Base-by-base conservation (phyloP, 2,888 invertebrate species). In the Scaptodrosophila latifasciaeformis region DNA sequence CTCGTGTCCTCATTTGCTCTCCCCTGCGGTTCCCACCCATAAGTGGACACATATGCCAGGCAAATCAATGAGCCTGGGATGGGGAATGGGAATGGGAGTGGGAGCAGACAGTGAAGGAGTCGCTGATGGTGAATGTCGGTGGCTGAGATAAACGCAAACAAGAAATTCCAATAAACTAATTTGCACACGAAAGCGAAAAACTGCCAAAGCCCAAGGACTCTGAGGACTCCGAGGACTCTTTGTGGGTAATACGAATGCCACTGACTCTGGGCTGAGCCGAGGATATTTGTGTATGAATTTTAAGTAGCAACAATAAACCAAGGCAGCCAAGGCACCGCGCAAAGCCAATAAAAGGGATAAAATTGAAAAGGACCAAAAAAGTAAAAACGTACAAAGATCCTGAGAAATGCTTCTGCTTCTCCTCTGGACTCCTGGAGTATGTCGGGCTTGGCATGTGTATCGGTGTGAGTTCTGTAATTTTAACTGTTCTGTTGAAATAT, bases 91-190 rank as follows among this genome's bases (percentile, higher is more conserved):
- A 6, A 4, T 6, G 6, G 1, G 19, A 13, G 34, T 7, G n/a
- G 3, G 9, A 6, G 13, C 17, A n/a, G n/a, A n/a, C n/a, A n/a
- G n/a, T 2, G 13, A 15, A 13, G 27, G 0, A 31, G 13, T n/a
- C 2, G 12, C 27, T 13, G 42, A 42, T n/a, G 13, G 45, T 24
- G 9, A 24, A 34, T n/a, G n/a, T n/a, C 30, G 15, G 27, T 24
- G 17, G 31, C 4, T 10, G 27, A 15, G 61, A 62, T 55, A 74
- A 66, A 64, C 62, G 57, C 70, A 66, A 75, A 67, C 70, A 72
- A 75, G 64, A 70, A 82, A 81, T 81, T 77, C 78, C 81, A 82
- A 82, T 82, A 83, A 82, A 82, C 82, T 83, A 83, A 82, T 82
- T 82, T 82, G 74, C 82, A 76, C 80, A 82, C 74, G 66, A 77